These are phyloP conservation scores for Harmothoe impar DNA, from an alignment of 2,888 invertebrate genomes.

Conservation along the genomic window DNA sequence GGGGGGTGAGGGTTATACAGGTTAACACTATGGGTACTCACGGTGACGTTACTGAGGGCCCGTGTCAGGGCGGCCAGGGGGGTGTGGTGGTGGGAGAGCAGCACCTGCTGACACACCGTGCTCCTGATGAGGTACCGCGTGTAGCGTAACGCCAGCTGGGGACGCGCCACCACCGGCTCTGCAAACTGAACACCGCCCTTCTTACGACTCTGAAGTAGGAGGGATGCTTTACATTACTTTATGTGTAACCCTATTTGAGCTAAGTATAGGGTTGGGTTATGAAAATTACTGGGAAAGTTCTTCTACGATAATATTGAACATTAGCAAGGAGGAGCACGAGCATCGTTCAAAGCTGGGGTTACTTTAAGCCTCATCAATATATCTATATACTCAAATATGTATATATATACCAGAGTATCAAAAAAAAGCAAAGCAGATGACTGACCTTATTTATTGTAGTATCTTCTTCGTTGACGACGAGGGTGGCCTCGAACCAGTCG, in stretches of 20 bases:
- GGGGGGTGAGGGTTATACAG: too few species aligned
- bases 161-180: constrained; percentile 70
- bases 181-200: constrained; percentile 72
- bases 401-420: too few species aligned
- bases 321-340: too few species aligned
- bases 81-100: constrained; percentile 68
- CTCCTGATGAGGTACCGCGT: constrained; percentile 69
- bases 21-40: constrained; percentile 67
- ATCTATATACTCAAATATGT: too few species aligned
- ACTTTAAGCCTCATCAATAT: too few species aligned
- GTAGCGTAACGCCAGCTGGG: constrained; percentile 70
- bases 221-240: too few species aligned
- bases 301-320: too few species aligned
- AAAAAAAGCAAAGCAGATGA: too few species aligned
- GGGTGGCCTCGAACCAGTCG: constrained; percentile 73
- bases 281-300: too few species aligned
- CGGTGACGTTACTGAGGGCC: constrained; percentile 70
- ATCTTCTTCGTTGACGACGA: constrained; percentile 54
- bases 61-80: constrained; percentile 67
- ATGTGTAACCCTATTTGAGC: too few species aligned
- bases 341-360: too few species aligned
- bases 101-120: constrained; percentile 68
- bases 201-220: constrained; percentile 65
- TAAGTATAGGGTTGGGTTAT: too few species aligned
- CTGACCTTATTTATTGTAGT: constrained; percentile 20